Base-by-base conservation (phyloP, 2,797 vertebrate genomes). In the Danio kyathit region DNA sequence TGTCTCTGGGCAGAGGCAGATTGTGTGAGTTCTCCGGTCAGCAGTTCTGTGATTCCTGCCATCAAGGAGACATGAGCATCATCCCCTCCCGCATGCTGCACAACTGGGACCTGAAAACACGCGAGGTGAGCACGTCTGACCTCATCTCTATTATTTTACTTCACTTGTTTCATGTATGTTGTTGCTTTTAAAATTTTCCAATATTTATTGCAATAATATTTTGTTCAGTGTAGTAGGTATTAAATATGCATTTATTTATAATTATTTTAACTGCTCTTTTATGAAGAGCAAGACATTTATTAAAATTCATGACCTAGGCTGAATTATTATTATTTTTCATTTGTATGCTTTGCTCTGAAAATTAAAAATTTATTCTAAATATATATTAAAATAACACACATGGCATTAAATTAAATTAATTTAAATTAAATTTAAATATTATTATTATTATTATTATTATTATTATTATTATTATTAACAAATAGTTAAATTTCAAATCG, bases 41-140 rank as follows among this genome's bases (percentile, higher is more conserved):
- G 79, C 96, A 97, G 90, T 98, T 96, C 87, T 99, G 98, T 0
- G 95, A 97, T 69, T 90, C 90, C 87, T 99, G 98, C 92, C 97
- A 99, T 90, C 90, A 82, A 3, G 96, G 97, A 0, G 93, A 98
- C 65, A 89, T 89, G 69, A 92, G 86, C 0, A 88, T 98, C 87
- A 97, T 99, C 82, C 98, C 97, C 0, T 97, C 98, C 0, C 96
- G 97, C 74, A 91, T 99, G 91, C 94, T 99, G 86, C 98, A 99
- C 91, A 99, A 99, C 94, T 99, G 97, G 98, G 97, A 99, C 70
- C 91, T 99, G 43, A 85, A 81, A 0, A 93, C 92, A 29, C 91
- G 94, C 83, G 94, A 95, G 89, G 98, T 97, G 84, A 87, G 95
- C 71, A 17, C 56, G 17, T 14, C 13, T 10, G 7, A 9, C 41